phyloP scores from a whole-genome alignment of 2,797 vertebrate genomes.

The Manis crassicaudata region DNA sequence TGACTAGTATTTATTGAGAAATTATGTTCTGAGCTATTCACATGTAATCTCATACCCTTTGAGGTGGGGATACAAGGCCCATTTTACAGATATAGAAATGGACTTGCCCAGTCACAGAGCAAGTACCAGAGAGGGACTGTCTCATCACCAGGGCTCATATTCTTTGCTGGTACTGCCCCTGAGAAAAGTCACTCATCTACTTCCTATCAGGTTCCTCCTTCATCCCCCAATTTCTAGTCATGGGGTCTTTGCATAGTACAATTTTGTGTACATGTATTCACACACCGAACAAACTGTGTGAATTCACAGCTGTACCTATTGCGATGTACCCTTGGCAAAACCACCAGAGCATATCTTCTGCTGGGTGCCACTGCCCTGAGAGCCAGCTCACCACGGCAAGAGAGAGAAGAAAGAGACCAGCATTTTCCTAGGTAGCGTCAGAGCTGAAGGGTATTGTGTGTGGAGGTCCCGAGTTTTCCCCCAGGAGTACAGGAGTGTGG shows the following conservation, averaged over 20 bases:
- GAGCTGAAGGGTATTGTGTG: accelerated
- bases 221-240: neutral
- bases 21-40: neutral
- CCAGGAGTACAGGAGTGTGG: neutral
- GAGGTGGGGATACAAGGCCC: neutral
- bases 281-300: neutral
- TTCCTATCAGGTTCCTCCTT: neutral
- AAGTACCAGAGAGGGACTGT: neutral
- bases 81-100: neutral
- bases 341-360: neutral
- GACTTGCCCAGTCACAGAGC: neutral
- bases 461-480: neutral
- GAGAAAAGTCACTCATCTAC: neutral
- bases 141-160: neutral
- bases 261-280: no score
- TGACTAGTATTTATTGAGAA: neutral
- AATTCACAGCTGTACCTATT: neutral
- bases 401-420: neutral
- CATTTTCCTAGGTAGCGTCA: neutral
- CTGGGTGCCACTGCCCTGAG: neutral
- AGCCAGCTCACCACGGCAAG: neutral
- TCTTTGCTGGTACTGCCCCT: neutral
- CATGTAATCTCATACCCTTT: no score
- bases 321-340: neutral
- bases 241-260: neutral